Evolutionary conservation across 2,888 invertebrate species (phyloP), one percentile per base, ranked within the genome.

Genomic region (Oscheius sp.): DNA sequence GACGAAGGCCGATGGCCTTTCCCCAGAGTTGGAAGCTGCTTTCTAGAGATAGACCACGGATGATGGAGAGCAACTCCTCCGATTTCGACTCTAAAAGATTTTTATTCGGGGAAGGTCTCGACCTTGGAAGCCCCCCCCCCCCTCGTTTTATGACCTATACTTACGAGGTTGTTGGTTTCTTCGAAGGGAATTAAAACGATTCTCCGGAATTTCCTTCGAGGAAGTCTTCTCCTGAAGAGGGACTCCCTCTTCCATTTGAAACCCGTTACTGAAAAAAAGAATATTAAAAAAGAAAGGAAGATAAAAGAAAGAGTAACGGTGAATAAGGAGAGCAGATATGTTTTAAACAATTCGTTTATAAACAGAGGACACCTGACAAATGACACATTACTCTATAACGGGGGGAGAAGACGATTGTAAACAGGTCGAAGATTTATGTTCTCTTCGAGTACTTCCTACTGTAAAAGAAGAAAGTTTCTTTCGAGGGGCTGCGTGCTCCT

Each of bases 1-100:
- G 78, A 38, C 67, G 71, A 47, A 47, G 45, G 24, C 78, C 79
- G 51, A 78, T 76, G 17, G 74, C 64, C 14, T 62, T 57, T 8
- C 77, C 77, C 47, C 65, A 68, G 41, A 63, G 47, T 36, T 69
- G 62, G 67, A 71, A 77, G 54, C 63, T 57, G 30, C 63, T 64
- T 3, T 69, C 72, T 24, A 74, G 59, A 0, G 70, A 67, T 17
- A 73, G 20, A 26, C 51, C 30, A 28, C 47, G 45, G 49, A 67
- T 36, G 33, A 28, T 47, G 17, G 24, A 45, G 3, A 59, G 24
- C 17, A 59, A 38, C 30, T 67, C 59, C 5, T 57, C 59, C 8
- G 49, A 44, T 50, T 67, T 67, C 8, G 59, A 24, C 36, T 59
- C 67, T 67, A 28, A 30, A 67, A n/a, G n/a, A 56, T 9, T 6